phyloP scores from a whole-genome alignment of 2,797 vertebrate species.

The Mormyrus proboscirostris region DNA sequence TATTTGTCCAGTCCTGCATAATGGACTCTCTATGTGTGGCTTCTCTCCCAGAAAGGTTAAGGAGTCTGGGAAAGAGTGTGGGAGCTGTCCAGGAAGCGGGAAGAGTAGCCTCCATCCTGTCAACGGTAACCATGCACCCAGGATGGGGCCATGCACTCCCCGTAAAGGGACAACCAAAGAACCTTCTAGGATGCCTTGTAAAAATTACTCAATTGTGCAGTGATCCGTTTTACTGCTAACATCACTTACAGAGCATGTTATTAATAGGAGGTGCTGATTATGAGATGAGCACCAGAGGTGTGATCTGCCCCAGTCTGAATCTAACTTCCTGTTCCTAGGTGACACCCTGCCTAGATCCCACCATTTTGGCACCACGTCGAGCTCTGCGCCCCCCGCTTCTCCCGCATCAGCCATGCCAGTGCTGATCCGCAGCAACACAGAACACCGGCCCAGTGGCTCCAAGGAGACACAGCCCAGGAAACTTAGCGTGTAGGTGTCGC shows the following conservation, averaged over 20 bases:
- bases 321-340: constrained; percentile 52
- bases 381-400: constrained; percentile 39
- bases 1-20: not conserved
- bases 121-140: constrained; percentile 45
- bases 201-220: not conserved
- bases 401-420: constrained; percentile 60
- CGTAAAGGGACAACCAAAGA: not conserved
- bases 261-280: not conserved
- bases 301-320: not conserved
- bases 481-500: constrained; percentile 69
- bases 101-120: constrained; percentile 51
- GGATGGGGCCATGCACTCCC: not conserved
- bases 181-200: not conserved
- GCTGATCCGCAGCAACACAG: constrained; percentile 65
- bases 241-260: not conserved
- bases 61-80: constrained; percentile 57
- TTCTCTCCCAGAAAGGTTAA: constrained; percentile 53
- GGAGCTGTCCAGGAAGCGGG: constrained; percentile 45
- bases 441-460: constrained; percentile 64
- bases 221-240: not conserved
- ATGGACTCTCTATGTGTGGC: not conserved
- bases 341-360: constrained; percentile 62
- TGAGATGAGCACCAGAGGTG: not conserved
- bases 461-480: constrained; percentile 78
- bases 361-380: constrained; percentile 53